Evolutionary conservation across 2,888 invertebrate genomes (phyloP).

Genomic region (Dicranocentrus wangi): DNA sequence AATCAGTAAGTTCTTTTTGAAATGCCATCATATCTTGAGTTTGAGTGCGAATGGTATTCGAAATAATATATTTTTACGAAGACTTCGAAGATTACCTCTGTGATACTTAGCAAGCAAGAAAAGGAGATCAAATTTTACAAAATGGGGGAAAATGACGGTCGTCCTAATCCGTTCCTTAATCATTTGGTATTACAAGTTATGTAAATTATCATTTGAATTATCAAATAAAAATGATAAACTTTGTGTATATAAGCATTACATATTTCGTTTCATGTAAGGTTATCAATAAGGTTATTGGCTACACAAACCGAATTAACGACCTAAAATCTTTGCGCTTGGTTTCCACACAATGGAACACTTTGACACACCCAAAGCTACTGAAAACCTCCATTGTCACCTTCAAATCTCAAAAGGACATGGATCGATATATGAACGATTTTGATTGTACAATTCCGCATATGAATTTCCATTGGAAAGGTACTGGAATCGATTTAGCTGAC

Average conservation of each 20-base stretch:
- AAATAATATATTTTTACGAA: neutral
- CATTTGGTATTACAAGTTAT: constrained; percentile 46
- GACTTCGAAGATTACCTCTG: too few relatives aligned
- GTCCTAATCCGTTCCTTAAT: constrained; percentile 45
- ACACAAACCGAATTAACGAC: constrained; percentile 21
- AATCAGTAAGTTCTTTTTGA: too few relatives aligned
- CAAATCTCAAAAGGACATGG: constrained; percentile 44
- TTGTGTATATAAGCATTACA: too few relatives aligned
- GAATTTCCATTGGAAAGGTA: constrained; percentile 53
- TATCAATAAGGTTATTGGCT: constrained; percentile 45
- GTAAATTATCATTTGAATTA: neutral
- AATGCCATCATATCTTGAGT: too few relatives aligned
- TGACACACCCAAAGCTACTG: constrained; percentile 20
- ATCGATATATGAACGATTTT: constrained; percentile 26
- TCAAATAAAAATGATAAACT: too few relatives aligned
- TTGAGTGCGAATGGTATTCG: too few relatives aligned
- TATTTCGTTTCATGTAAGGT: constrained; percentile 34
- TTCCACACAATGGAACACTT: constrained; percentile 31
- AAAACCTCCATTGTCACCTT: constrained; percentile 44
- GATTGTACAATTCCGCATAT: constrained; percentile 1
- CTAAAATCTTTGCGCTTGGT: constrained; percentile 38
- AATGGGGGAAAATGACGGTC: neutral
- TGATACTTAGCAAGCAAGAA: too few relatives aligned
- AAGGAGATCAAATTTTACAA: too few relatives aligned
- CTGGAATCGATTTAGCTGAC: constrained; percentile 23